Conservation (phyloP, 2,888 invertebrate genomes). For the Melitaea athalia region DNA sequence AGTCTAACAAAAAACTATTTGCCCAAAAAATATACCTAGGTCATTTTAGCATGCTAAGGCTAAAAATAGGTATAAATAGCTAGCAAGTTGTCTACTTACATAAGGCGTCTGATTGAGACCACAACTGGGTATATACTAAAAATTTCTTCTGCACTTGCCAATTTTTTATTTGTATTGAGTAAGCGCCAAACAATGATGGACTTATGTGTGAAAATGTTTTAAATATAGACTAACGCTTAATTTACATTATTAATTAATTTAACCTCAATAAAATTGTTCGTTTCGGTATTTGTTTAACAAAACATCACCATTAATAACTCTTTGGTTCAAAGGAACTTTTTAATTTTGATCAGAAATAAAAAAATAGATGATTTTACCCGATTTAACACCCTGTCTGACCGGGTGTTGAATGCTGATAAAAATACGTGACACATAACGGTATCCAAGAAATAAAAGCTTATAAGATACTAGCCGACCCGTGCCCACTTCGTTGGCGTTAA, state of each 20-base stretch:
- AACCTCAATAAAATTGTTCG: background rate
- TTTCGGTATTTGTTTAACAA: background rate
- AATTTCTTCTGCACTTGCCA: conserved; percentile 25
- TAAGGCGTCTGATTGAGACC: conserved; percentile 18
- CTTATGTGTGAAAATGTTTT: conserved; percentile 23
- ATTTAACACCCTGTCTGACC: no score
- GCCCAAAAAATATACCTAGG: background rate
- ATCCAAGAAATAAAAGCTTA: no score
- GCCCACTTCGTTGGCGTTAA: no score
- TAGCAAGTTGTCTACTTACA: background rate
- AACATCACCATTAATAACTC: no score
- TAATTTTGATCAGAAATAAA: no score
- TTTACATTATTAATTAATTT: background rate
- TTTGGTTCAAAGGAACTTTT: no score
- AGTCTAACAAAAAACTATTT: background rate
- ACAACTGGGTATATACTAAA: conserved; percentile 34
- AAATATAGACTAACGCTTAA: background rate
- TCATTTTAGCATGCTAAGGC: background rate
- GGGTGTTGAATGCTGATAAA: no score
- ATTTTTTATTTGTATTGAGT: conserved; percentile 15
- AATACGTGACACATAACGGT: no score
- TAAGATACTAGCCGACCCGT: no score
- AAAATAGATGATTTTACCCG: no score
- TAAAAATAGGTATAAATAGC: background rate
- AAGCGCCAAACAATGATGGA: conserved; percentile 23